These are phyloP conservation scores for Achatina immaculata DNA, from an alignment of 1,140 invertebrate genomes.

Conservation along the genomic window DNA sequence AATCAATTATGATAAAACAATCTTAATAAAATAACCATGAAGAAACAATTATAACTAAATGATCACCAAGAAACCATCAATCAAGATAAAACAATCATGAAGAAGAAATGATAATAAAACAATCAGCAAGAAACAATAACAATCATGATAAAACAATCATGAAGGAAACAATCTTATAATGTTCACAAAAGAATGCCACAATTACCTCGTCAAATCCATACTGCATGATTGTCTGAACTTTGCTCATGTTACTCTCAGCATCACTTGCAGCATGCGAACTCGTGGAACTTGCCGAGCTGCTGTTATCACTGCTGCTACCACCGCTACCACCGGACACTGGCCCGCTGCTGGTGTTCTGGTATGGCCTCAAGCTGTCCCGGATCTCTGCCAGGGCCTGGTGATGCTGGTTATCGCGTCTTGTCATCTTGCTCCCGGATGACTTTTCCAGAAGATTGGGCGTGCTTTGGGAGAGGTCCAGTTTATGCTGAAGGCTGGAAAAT, in stretches of 20 bases:
- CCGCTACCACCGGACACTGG: conserved; percentile 77
- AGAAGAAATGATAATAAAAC: too few relatives aligned
- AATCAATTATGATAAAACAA: too few relatives aligned
- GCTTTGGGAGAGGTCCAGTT: conserved; percentile 53
- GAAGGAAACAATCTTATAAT: too few relatives aligned
- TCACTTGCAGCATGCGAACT: conserved; percentile 70
- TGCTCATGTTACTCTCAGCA: conserved; percentile 48
- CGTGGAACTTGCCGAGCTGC: conserved; percentile 35
- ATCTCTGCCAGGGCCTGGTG: conserved; percentile 90
- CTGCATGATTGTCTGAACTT: conserved; percentile 52
- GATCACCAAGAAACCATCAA: too few relatives aligned
- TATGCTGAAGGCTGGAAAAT: conserved; percentile 41
- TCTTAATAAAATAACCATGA: too few relatives aligned
- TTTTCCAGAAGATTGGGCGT: conserved; percentile 58
- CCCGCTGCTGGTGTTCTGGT: conserved; percentile 79
- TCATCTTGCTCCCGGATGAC: conserved; percentile 43
- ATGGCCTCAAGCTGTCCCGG: conserved; percentile 85
- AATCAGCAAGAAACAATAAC: too few relatives aligned
- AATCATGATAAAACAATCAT: too few relatives aligned
- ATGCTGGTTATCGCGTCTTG: conserved; percentile 75
- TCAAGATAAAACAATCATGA: too few relatives aligned
- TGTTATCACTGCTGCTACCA: conserved; percentile 48
- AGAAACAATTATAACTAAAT: too few relatives aligned
- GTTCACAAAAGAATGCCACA: too few relatives aligned
- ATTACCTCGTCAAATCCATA: conserved; percentile 65